Base-by-base conservation (phyloP, 2,888 invertebrate species). In the Noctua janthe region DNA sequence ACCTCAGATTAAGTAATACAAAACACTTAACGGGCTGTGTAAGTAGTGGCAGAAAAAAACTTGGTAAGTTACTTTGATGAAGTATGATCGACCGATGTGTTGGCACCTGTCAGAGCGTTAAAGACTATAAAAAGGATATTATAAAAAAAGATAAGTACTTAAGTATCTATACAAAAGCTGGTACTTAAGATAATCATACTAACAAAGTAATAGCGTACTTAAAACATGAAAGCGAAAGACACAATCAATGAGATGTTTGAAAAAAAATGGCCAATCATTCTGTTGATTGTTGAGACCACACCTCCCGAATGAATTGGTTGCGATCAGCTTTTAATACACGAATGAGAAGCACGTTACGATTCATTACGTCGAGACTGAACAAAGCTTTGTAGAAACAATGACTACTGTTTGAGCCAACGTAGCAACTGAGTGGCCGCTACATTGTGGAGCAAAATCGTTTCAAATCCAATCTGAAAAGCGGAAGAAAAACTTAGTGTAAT, bases 231-330 rank as follows among this genome's bases (percentile, higher is more conserved):
- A 84, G 69, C 69, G 17, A 76, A 72, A 79, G 39, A 73, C 64
- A 71, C 51, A 64, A 71, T 71, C 49, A 71, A 56, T 59, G 67
- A 66, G 59, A 66, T 29, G 56, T 59, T 74, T 39, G 51, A 71
- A 76, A 35, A 86, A 82, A 78, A 78, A 39, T 76, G 86, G 81
- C 66, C 76, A 77, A 80, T 89, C 83, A 89, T 62, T 77, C 70
- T 59, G 71, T 72, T 82, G 76, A 82, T 84, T 84, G 79, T 70
- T 80, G 71, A 71, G 64, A 77, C 83, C 80, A 82, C 83, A 82
- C 79, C 84, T 84, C 69, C 69, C 78, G 29, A 29, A 29, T 29
- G 67, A 86, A 82, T 87, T 82, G 80, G 84, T 88, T 84, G 66
- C 79, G 17, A 83, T 66, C 81, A 78, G 80, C 73, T 71, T 78